Conservation (phyloP, 2,888 invertebrate species). For the Miltochrista miniata region DNA sequence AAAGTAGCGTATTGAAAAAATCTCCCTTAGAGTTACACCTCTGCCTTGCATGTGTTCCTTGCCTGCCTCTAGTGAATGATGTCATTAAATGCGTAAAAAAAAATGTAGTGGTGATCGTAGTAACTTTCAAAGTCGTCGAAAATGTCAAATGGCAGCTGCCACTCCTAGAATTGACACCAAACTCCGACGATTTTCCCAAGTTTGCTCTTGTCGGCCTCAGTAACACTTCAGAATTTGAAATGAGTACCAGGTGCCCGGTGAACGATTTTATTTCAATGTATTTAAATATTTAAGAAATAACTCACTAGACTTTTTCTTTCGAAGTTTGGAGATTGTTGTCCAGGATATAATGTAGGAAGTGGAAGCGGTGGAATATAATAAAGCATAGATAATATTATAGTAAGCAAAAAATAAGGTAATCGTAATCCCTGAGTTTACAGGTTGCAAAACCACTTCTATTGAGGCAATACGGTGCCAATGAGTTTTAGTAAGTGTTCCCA, state of each 20-base stretch:
- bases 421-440: too few species aligned
- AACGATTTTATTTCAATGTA: slow-evolving; percentile 62
- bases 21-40: too few species aligned
- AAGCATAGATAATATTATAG: too few species aligned
- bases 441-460: too few species aligned
- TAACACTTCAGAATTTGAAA: slow-evolving; percentile 73
- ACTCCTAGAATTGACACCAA: slow-evolving; percentile 51
- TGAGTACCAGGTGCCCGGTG: slow-evolving; percentile 58
- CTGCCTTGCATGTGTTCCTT: too few species aligned
- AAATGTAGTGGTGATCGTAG: slow-evolving; percentile 57
- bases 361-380: too few species aligned
- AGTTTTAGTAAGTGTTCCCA: too few species aligned
- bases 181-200: slow-evolving; percentile 56
- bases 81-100: slow-evolving; percentile 29
- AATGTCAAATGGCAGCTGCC: slow-evolving; percentile 58
- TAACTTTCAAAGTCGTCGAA: slow-evolving; percentile 50
- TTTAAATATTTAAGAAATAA: slow-evolving; percentile 64
- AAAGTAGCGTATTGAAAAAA: too few species aligned
- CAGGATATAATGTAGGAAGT: too few species aligned
- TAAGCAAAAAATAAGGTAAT: too few species aligned
- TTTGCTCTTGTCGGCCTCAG: slow-evolving; percentile 53
- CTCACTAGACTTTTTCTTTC: slow-evolving; percentile 53
- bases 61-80: too few species aligned
- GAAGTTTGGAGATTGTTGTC: slow-evolving; percentile 33
- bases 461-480: too few species aligned